Conservation (phyloP, 2,113 vertebrate genomes). For the Brienomyrus longianalis region DNA sequence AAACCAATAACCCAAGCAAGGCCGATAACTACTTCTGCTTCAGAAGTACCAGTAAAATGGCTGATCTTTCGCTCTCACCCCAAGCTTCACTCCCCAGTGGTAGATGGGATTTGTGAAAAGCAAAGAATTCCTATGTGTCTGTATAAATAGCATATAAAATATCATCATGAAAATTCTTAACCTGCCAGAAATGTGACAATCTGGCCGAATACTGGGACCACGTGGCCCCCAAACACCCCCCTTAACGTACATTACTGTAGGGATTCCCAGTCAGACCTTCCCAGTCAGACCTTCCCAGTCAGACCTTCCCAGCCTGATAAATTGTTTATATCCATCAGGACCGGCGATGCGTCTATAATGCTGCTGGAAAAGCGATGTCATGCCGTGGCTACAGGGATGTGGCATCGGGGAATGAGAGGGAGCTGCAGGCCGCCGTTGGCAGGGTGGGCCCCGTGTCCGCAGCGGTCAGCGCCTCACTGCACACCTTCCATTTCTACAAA, state of each 20-base stretch:
- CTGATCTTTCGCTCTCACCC: neutral
- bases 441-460: slow-evolving; percentile 72
- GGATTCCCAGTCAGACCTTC: neutral
- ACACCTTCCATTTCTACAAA: slow-evolving; percentile 83
- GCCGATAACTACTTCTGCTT: neutral
- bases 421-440: slow-evolving; percentile 70
- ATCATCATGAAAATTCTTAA: neutral
- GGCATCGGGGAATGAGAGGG: slow-evolving; percentile 65
- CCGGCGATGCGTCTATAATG: slow-evolving; percentile 65
- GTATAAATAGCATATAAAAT: neutral
- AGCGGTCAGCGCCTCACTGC: slow-evolving; percentile 76
- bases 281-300: neutral
- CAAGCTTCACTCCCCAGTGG: neutral
- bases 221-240: neutral
- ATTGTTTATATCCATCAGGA: slow-evolving; percentile 54
- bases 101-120: neutral
- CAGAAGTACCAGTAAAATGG: neutral
- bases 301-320: neutral
- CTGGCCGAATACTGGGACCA: neutral
- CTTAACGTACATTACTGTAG: neutral
- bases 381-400: slow-evolving; percentile 74
- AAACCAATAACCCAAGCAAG: neutral
- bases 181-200: neutral
- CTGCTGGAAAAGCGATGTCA: slow-evolving; percentile 66
- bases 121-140: neutral